Evolutionary conservation across 2,113 vertebrate genomes (phyloP).

Genomic region (Dryoscopus gambensis): DNA sequence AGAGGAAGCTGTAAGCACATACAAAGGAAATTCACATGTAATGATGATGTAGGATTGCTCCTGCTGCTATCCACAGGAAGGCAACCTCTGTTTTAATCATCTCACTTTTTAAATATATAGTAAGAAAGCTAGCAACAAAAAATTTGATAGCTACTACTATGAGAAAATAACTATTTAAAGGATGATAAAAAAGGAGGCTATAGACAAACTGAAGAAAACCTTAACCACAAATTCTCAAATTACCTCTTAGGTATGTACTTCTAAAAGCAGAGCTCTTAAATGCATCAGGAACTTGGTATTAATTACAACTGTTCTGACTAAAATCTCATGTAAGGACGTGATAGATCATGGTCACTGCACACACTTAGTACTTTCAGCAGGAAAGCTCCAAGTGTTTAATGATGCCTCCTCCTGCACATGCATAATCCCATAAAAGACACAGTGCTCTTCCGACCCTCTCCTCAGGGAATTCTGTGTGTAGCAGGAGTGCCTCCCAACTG

Average conservation of each 20-base stretch:
- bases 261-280: neutral
- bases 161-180: neutral
- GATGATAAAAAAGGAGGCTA: neutral
- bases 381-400: neutral
- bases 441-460: neutral
- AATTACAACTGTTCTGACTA: neutral
- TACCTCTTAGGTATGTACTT: neutral
- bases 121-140: neutral
- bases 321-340: neutral
- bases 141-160: neutral
- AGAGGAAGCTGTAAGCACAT: neutral
- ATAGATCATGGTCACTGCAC: rapidly evolving
- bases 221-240: neutral
- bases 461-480: neutral
- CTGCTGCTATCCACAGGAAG: neutral
- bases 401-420: rapidly evolving
- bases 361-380: rapidly evolving
- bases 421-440: neutral
- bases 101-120: neutral
- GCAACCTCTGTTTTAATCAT: neutral
- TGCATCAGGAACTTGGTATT: neutral
- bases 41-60: neutral
- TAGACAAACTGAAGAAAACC: neutral
- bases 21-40: neutral
- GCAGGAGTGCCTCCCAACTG: neutral